phyloP scores from a whole-genome alignment of 2,113 vertebrate genomes.

The Alaudala cheleensis region DNA sequence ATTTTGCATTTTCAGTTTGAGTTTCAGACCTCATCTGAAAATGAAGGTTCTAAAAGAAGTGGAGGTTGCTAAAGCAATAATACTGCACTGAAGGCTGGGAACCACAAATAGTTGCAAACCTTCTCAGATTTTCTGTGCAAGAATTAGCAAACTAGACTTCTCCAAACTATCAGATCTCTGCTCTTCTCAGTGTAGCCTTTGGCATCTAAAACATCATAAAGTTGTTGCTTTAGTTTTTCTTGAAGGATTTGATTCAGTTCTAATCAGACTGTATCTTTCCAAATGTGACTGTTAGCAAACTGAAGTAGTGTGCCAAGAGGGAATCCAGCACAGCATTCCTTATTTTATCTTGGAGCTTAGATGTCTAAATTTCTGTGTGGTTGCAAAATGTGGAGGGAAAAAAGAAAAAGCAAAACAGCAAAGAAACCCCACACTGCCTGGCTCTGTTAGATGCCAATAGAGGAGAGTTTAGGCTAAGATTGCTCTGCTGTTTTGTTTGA shows the following conservation, averaged over 20 bases:
- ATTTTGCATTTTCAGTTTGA: background rate
- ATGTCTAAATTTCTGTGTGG: conserved; percentile 11
- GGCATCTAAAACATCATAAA: background rate
- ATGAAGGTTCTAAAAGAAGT: background rate
- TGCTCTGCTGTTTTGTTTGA: conserved; percentile 1
- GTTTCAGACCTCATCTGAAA: background rate
- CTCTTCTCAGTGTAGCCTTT: background rate
- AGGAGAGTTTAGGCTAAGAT: background rate
- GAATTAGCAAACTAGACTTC: background rate
- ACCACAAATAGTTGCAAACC: background rate
- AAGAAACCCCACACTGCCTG: background rate
- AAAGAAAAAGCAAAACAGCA: background rate
- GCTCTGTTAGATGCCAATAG: background rate
- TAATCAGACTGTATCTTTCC: background rate
- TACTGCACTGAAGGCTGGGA: background rate
- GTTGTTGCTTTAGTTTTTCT: background rate
- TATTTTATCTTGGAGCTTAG: conserved; percentile 18
- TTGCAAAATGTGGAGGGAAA: background rate
- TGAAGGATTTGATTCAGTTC: background rate
- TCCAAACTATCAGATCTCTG: background rate
- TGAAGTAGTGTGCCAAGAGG: background rate
- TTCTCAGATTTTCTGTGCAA: background rate
- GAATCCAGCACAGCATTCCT: conserved; percentile 4
- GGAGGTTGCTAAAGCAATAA: background rate
- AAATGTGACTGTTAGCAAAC: background rate